A percentile compares a stretch with the other conserved stretches of the same genome.
phyloP scores from a whole-genome alignment of 1,140 invertebrate genomes.

The Pseudobourletiella spinata region DNA sequence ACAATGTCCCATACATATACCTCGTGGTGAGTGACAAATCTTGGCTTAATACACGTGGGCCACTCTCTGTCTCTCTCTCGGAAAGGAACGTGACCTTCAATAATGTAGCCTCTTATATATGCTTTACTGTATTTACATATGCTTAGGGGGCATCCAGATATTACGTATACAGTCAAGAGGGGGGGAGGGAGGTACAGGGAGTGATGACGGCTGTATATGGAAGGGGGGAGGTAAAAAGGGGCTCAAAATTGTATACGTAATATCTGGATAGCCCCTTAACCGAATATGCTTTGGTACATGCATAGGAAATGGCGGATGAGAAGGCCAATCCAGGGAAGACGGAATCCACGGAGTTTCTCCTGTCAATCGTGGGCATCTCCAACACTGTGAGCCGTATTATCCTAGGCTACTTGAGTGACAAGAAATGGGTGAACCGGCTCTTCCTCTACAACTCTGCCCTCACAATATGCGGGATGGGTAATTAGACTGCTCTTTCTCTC shows the following conservation, averaged over 20 bases:
- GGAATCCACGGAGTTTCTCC: constrained; percentile 51
- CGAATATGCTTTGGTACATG: not conserved
- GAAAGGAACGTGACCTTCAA: too few relatives aligned
- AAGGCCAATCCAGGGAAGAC: constrained; percentile 49
- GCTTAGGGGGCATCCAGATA: too few relatives aligned
- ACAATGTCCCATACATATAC: constrained; percentile 88
- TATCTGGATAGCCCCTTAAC: too few relatives aligned
- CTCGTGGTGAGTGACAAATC: constrained; percentile 51
- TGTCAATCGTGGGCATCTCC: constrained; percentile 65
- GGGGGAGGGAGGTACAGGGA: too few relatives aligned
- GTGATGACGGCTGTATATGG: too few relatives aligned
- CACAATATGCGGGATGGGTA: constrained; percentile 70
- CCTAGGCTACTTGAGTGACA: constrained; percentile 75
- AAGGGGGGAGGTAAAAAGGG: too few relatives aligned
- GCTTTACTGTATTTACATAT: not conserved
- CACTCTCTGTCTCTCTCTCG: too few relatives aligned
- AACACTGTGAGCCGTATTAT: constrained; percentile 52
- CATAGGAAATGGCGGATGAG: constrained; percentile 33
- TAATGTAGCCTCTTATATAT: not conserved
- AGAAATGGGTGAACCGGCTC: constrained; percentile 76
- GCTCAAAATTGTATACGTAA: too few relatives aligned
- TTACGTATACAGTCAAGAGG: too few relatives aligned
- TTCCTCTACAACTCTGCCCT: constrained; percentile 79
- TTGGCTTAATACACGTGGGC: not conserved
- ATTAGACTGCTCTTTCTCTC: constrained; percentile 39